These are phyloP conservation scores for Mimachlamys varia DNA, from an alignment of 2,888 invertebrate species.

Conservation along the genomic window DNA sequence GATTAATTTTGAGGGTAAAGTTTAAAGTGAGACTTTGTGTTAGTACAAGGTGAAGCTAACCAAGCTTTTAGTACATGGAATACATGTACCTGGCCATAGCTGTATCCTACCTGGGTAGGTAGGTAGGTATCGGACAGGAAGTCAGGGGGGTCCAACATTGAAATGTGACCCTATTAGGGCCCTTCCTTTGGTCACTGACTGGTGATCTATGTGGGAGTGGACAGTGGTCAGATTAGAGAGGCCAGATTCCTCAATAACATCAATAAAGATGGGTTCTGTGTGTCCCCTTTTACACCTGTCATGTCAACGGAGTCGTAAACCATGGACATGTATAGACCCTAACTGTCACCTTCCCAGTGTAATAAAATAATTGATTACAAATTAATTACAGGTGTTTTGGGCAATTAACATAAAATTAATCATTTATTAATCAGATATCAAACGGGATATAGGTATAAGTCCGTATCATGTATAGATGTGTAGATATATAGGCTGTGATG, in stretches of 20 bases:
- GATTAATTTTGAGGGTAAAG: too few species aligned
- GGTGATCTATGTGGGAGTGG: background rate
- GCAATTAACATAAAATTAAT: background rate
- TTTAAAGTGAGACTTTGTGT: too few species aligned
- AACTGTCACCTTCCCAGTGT: background rate
- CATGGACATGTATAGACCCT: background rate
- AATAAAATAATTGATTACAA: background rate
- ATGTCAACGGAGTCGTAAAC: background rate
- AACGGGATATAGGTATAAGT: background rate
- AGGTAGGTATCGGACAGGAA: constrained; percentile 15
- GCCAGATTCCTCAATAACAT: background rate
- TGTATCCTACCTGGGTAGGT: background rate
- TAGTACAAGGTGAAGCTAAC: background rate
- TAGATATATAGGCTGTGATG: too few species aligned
- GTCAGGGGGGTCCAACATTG: background rate
- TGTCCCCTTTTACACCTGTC: background rate
- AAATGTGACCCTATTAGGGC: constrained; percentile 26
- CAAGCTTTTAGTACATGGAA: background rate
- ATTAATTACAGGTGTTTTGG: constrained; percentile 17
- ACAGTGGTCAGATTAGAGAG: background rate
- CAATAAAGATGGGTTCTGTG: background rate
- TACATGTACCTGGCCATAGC: background rate
- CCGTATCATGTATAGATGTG: too few species aligned
- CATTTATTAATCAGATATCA: background rate
- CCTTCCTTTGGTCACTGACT: background rate